Evolutionary conservation across 2,797 vertebrate species (phyloP), one percentile per base, ranked within the genome.

Genomic region (Syngnathus rostellatus): DNA sequence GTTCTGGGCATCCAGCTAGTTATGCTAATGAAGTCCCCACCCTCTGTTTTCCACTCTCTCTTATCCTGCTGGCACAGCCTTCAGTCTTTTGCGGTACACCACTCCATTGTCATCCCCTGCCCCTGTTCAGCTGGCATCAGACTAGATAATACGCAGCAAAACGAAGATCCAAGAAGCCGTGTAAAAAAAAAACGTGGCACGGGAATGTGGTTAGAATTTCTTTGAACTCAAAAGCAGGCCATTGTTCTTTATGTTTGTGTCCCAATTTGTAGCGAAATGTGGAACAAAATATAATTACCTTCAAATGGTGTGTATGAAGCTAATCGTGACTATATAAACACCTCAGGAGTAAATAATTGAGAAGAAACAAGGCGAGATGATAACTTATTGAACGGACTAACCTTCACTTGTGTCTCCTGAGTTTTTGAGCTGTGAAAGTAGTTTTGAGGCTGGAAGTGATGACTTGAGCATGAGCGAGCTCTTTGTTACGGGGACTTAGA

Each of bases 21-120:
- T 95, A 96, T 95, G 94, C 92, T 96, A 95, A 98, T 98, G 90
- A 94, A 90, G 81, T 83, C 88, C 83, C 77, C 85, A 77, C 78
- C 79, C 77, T 80, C 79, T 85, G 77, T 85, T 83, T 86, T 83
- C 82, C 79, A 77, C 76, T 85, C 81, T 82, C 77, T 86, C 82
- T 88, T 84, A 90, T 88, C 87, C 86, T 82, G 81, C 81, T 89
- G 86, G 88, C 86, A 90, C 83, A 82, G 86, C 80, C 82, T 84
- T 88, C 87, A 85, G 79, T 86, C 83, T 90, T 86, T 80, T 38
- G 41, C 82, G 78, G 77, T 72, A 83, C 81, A 88, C 85, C 75
- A 82, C 81, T 86, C 86, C 74, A 84, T 85, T 87, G 87, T 89
- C 86, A 86, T 85, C 81, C 78, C 83, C 81, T 88, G 84, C 85